Percentiles rank a stretch among this genome's conserved stretches.
These are phyloP conservation scores for Cybosia mesomella DNA, from an alignment of 2,888 invertebrate genomes.

Conservation along the genomic window DNA sequence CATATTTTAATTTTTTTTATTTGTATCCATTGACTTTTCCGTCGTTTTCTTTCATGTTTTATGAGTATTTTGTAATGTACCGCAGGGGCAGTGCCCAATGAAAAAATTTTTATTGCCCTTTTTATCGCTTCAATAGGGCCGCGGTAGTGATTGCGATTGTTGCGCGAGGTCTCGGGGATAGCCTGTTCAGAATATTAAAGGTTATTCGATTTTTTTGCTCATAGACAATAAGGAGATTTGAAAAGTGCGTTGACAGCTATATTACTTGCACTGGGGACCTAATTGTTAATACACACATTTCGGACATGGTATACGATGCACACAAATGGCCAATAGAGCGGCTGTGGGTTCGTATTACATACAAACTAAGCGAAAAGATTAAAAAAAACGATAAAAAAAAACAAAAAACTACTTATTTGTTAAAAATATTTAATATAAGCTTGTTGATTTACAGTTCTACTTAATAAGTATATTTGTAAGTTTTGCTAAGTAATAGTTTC, in stretches of 20 bases:
- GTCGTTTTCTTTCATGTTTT: slow-evolving; percentile 10
- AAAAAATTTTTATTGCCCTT: not conserved
- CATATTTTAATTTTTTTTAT: too few relatives aligned
- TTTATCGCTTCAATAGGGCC: not conserved
- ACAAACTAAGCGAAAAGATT: too few relatives aligned
- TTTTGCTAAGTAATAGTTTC: not conserved
- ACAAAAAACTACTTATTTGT: not conserved
- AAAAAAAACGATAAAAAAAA: too few relatives aligned
- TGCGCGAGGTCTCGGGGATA: not conserved
- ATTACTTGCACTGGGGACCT: not conserved
- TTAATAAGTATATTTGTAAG: not conserved
- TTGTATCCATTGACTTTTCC: too few relatives aligned
- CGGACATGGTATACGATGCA: too few relatives aligned
- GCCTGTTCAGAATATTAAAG: not conserved
- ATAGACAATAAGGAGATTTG: not conserved
- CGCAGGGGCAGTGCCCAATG: not conserved
- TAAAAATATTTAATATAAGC: not conserved
- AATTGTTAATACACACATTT: too few relatives aligned
- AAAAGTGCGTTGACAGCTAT: not conserved
- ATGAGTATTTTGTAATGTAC: not conserved
- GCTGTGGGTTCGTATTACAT: too few relatives aligned
- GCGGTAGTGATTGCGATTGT: not conserved
- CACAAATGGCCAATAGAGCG: too few relatives aligned
- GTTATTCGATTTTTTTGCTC: not conserved
- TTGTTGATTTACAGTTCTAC: not conserved